Conservation (phyloP, 2,888 invertebrate genomes). For the Catocala fraxini region DNA sequence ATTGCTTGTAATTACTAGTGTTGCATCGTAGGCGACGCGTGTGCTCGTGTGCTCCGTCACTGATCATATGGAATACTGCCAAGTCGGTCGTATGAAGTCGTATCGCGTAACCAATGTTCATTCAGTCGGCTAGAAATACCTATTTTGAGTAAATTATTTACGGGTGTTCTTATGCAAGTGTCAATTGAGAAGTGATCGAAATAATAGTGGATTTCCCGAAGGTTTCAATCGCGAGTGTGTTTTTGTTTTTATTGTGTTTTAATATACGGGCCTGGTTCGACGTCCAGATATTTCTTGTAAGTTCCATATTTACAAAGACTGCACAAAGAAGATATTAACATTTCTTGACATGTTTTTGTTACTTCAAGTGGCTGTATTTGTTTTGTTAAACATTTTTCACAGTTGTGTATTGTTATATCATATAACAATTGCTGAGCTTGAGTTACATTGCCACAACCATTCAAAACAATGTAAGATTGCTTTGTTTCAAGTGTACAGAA, state of each 20-base stretch:
- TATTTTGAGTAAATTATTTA: conserved; percentile 43
- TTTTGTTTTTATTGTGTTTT: background rate
- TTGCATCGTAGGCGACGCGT: conserved; percentile 54
- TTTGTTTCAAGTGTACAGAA: background rate
- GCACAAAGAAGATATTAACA: background rate
- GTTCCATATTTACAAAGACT: background rate
- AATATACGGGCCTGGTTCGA: conserved; percentile 7
- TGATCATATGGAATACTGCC: conserved; percentile 76
- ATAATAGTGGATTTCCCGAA: conserved; percentile 5
- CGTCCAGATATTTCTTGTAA: background rate
- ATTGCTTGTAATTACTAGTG: conserved; percentile 71
- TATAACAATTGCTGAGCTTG: conserved; percentile 14
- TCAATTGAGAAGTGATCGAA: conserved; percentile 2
- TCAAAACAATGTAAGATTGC: background rate
- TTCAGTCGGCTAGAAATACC: conserved; percentile 42
- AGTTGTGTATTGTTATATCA: conserved; percentile 25
- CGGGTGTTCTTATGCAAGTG: conserved; percentile 24
- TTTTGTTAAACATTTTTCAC: conserved; percentile 27
- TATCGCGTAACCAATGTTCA: conserved; percentile 55
- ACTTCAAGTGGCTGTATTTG: conserved; percentile 6
- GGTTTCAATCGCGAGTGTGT: background rate
- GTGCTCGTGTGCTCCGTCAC: conserved; percentile 54
- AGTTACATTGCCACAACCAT: conserved; percentile 19
- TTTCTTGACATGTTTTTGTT: background rate
- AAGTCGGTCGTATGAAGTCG: conserved; percentile 69